Conservation (phyloP, 2,888 invertebrate genomes). For the Pachymerium ferrugineum region DNA sequence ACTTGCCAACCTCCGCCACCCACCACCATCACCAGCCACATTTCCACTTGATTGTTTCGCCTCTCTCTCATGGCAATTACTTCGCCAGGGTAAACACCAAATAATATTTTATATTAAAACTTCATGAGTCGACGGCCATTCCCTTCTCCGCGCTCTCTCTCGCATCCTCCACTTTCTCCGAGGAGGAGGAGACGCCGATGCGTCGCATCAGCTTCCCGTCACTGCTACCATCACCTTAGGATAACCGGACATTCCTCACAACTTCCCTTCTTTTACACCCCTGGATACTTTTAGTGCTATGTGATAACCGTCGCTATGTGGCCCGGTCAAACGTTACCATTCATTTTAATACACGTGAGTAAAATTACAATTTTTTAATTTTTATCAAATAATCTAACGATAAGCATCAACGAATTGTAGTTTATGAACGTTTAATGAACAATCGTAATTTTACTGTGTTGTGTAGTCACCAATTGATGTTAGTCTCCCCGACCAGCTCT, state of each 20-base stretch:
- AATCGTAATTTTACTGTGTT: background rate
- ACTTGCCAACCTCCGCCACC: background rate
- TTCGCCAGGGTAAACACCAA: slow-evolving; percentile 33
- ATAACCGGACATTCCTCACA: background rate
- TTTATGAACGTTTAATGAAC: too few relatives aligned
- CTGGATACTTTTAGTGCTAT: slow-evolving; percentile 4
- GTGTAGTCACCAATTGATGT: background rate
- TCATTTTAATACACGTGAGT: background rate
- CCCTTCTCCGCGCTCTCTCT: slow-evolving; percentile 23
- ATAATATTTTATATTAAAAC: slow-evolving; percentile 34
- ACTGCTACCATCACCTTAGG: too few relatives aligned
- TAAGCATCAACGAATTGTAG: too few relatives aligned
- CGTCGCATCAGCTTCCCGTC: too few relatives aligned
- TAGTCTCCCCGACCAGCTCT: too few relatives aligned
- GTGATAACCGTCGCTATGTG: background rate
- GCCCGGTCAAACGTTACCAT: background rate
- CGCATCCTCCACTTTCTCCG: slow-evolving; percentile 20
- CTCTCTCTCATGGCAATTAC: slow-evolving; percentile 30
- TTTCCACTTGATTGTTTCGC: slow-evolving; percentile 32
- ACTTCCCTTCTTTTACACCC: background rate
- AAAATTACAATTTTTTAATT: background rate
- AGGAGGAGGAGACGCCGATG: slow-evolving; percentile 17
- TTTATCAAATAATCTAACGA: too few relatives aligned
- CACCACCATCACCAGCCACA: background rate
- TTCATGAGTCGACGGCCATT: slow-evolving; percentile 30